Evolutionary conservation across 2,797 vertebrate species (phyloP).

Genomic region (Denticeps clupeoides): DNA sequence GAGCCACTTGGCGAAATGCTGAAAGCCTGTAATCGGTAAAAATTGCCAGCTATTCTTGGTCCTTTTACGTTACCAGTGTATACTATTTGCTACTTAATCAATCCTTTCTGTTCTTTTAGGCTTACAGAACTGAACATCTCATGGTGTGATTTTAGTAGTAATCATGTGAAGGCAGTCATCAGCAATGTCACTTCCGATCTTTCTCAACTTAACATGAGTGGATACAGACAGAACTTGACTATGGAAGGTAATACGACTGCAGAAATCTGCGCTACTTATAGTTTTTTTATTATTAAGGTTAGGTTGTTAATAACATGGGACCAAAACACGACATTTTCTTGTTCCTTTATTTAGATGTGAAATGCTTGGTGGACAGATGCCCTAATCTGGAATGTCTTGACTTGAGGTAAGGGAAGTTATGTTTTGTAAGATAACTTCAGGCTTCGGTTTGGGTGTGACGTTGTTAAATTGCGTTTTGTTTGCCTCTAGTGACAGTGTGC

Average conservation of each 20-base stretch:
- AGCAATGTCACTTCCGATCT: constrained; percentile 51
- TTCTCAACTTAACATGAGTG: constrained; percentile 79
- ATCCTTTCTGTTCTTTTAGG: constrained; percentile 56
- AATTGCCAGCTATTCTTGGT: not conserved
- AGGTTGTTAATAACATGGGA: too few relatives aligned
- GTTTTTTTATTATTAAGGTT: too few relatives aligned
- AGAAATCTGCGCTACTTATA: too few relatives aligned
- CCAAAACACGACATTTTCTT: not conserved
- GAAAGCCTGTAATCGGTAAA: constrained; percentile 62
- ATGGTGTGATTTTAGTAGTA: constrained; percentile 71
- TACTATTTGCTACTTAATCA: too few relatives aligned
- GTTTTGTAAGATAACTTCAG: too few relatives aligned
- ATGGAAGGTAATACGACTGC: constrained; percentile 60
- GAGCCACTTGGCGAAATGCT: constrained; percentile 61
- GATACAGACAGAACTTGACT: constrained; percentile 77
- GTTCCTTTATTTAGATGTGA: constrained; percentile 64
- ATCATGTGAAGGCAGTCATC: constrained; percentile 68
- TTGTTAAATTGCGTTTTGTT: not conserved
- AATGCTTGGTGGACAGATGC: constrained; percentile 69
- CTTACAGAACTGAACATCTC: constrained; percentile 80
- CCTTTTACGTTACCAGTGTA: too few relatives aligned
- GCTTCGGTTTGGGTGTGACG: too few relatives aligned
- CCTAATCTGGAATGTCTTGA: constrained; percentile 69
- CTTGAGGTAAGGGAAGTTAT: constrained; percentile 78
- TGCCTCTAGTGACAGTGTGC: constrained; percentile 75